These are phyloP conservation scores for Danaus plexippus DNA, from an alignment of 1,140 invertebrate genomes.

Conservation along the genomic window DNA sequence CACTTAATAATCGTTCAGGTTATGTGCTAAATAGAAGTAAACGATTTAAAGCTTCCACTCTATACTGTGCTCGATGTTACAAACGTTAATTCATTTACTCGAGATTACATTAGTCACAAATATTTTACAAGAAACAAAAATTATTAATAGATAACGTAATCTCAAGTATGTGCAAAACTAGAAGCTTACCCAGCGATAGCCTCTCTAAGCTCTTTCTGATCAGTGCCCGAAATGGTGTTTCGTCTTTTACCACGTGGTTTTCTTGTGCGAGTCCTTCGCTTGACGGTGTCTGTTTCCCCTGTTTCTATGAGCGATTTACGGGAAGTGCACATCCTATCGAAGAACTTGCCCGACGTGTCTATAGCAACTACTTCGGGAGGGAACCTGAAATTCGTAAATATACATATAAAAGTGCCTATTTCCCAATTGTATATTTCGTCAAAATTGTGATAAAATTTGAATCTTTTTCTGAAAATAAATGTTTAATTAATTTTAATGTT, in stretches of 20 bases:
- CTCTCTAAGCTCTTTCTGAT: constrained; percentile 88
- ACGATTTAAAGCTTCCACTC: constrained; percentile 58
- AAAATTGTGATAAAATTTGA: no score
- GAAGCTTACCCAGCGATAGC: constrained; percentile 82
- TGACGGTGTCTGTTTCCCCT: constrained; percentile 74
- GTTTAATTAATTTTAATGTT: no score
- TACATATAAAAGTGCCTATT: constrained; percentile 1
- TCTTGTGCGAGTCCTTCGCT: constrained; percentile 79
- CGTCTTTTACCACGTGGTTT: constrained; percentile 86
- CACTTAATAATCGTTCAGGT: constrained; percentile 53
- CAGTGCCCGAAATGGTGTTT: constrained; percentile 91
- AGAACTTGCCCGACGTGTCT: constrained; percentile 87
- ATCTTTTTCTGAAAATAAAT: constrained; percentile 1
- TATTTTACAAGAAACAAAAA: constrained; percentile 1
- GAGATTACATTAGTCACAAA: constrained; percentile 56
- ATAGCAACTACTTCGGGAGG: constrained; percentile 89
- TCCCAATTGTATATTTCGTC: neutral
- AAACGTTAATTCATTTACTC: constrained; percentile 41
- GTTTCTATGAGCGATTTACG: constrained; percentile 82
- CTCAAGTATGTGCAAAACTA: constrained; percentile 56
- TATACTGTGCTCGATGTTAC: constrained; percentile 57
- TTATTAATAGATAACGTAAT: constrained; percentile 49
- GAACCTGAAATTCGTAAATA: constrained; percentile 75
- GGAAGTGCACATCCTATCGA: constrained; percentile 88
- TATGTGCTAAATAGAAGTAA: constrained; percentile 57